A percentile compares a stretch with the other conserved stretches of the same genome.
Evolutionary conservation across 2,888 invertebrate genomes (phyloP).

Genomic region (Drosophila flavopinicola): DNA sequence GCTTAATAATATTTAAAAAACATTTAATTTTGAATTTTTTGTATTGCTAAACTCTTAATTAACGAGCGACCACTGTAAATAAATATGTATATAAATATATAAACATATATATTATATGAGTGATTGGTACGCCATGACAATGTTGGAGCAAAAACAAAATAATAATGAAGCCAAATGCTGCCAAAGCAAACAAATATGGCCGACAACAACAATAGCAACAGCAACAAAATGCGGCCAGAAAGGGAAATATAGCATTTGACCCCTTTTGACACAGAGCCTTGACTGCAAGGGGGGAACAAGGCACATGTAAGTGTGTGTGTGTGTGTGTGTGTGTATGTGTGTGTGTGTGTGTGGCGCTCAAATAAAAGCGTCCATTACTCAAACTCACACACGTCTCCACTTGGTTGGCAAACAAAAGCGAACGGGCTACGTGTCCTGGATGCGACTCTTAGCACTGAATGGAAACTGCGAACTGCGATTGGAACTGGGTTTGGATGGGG

Average conservation of each 20-base stretch:
- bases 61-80: not conserved
- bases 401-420: conserved; percentile 61
- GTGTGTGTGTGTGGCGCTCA: conserved; percentile 53
- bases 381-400: conserved; percentile 52
- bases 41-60: too few species aligned
- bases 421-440: conserved; percentile 51
- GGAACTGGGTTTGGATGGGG: not conserved
- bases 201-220: conserved; percentile 30
- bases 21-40: not conserved
- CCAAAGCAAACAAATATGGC: conserved; percentile 70
- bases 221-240: conserved; percentile 1
- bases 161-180: conserved; percentile 58
- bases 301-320: not conserved
- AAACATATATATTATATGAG: conserved; percentile 49
- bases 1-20: too few species aligned
- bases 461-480: conserved; percentile 31
- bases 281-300: conserved; percentile 8
- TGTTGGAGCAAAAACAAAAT: conserved; percentile 47
- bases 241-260: conserved; percentile 70
- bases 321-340: not conserved
- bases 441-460: conserved; percentile 30
- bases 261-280: conserved; percentile 77
- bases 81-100: conserved; percentile 9
- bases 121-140: conserved; percentile 75
- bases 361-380: conserved; percentile 82